A percentile compares a stretch with the other conserved stretches of the same genome.
These are phyloP conservation scores for Tenualosa thibaudeaui DNA, from an alignment of 2,797 vertebrate species.

Conservation along the genomic window DNA sequence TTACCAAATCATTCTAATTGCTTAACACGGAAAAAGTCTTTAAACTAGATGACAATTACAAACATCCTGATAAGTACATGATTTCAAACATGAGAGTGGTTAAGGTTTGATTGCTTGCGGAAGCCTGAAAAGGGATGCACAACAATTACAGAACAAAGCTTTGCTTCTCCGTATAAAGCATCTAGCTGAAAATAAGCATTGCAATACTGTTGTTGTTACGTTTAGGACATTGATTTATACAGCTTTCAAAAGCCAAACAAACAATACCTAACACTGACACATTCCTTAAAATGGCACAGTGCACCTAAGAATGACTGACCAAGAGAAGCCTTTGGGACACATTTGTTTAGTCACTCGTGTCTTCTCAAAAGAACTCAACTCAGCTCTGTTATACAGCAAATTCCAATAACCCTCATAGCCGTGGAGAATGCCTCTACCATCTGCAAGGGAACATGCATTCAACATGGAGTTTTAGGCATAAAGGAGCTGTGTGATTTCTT, in stretches of 20 bases:
- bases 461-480: neutral
- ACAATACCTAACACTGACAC: neutral
- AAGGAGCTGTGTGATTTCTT: neutral
- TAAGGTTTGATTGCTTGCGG: constrained; percentile 36
- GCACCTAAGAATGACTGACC: too few relatives aligned
- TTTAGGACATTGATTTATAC: neutral
- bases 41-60: constrained; percentile 49
- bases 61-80: constrained; percentile 47
- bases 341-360: too few relatives aligned
- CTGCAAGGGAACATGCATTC: neutral
- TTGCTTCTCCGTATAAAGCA: neutral
- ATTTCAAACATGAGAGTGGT: constrained; percentile 44
- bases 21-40: constrained; percentile 36
- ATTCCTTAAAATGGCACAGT: neutral
- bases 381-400: too few relatives aligned
- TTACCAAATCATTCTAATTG: constrained; percentile 53
- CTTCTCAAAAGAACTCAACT: too few relatives aligned
- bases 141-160: neutral
- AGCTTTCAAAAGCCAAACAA: neutral
- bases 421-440: neutral
- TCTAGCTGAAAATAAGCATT: neutral
- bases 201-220: neutral
- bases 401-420: neutral
- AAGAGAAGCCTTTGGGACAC: too few relatives aligned
- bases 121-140: constrained; percentile 30